These are phyloP conservation scores for Halcyon leucocephala DNA, from an alignment of 2,797 vertebrate species.

Conservation along the genomic window DNA sequence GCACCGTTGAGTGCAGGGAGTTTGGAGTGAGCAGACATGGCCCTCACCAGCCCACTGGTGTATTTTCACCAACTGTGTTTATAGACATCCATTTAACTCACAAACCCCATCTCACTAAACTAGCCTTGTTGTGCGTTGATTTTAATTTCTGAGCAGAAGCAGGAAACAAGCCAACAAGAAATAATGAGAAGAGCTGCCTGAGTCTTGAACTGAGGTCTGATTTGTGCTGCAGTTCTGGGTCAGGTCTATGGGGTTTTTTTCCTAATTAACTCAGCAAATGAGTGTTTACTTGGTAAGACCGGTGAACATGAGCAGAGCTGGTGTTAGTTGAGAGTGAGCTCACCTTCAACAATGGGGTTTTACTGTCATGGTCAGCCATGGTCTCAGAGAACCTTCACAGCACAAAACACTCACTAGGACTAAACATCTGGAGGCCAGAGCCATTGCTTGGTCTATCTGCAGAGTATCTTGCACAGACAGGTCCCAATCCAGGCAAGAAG, in stretches of 20 bases:
- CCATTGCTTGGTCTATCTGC: neutral
- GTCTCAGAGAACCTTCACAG: slow-evolving; percentile 16
- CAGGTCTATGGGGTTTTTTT: neutral
- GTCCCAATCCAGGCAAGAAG: neutral
- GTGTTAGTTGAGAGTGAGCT: neutral
- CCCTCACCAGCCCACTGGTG: accelerated
- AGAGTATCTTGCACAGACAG: neutral
- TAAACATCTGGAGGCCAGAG: slow-evolving; percentile 56
- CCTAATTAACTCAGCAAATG: neutral
- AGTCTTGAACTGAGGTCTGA: neutral
- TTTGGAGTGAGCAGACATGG: accelerated
- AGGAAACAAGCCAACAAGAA: neutral
- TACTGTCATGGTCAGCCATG: neutral
- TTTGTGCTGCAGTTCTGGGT: neutral
- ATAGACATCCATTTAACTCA: neutral
- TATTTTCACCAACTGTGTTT: neutral
- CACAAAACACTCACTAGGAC: neutral
- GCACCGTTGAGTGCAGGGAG: accelerated
- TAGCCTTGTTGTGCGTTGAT: neutral
- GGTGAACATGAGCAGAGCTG: neutral
- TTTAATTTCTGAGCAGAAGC: neutral
- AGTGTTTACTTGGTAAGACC: neutral
- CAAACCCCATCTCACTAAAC: neutral
- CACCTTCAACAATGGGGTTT: neutral
- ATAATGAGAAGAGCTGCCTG: neutral